Conservation (phyloP, 2,888 invertebrate genomes). For the Agonopterix heracliana region DNA sequence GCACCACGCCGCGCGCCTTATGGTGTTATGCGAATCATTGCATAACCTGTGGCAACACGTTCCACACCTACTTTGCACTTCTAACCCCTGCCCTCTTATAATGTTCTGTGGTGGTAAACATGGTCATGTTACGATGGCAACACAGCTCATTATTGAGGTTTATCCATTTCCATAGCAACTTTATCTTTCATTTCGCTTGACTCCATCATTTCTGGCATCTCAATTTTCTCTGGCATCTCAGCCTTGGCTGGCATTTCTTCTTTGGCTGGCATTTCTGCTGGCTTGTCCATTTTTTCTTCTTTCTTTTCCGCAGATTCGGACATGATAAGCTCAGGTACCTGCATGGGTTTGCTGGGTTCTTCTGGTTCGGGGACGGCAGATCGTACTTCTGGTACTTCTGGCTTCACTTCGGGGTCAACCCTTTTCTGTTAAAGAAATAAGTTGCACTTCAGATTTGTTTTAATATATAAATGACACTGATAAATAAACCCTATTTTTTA, state of each 20-base stretch:
- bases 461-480: too few species aligned
- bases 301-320: slow-evolving; percentile 48
- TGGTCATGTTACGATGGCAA: slow-evolving; percentile 3
- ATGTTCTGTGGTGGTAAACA: background rate
- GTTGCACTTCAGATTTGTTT: too few species aligned
- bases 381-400: slow-evolving; percentile 34
- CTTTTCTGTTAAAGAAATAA: slow-evolving; percentile 28
- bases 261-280: slow-evolving; percentile 28
- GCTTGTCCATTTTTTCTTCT: slow-evolving; percentile 35
- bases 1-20: too few species aligned
- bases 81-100: too few species aligned
- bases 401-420: slow-evolving; percentile 34
- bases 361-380: slow-evolving; percentile 26
- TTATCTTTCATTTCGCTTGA: slow-evolving; percentile 20
- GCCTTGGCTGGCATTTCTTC: slow-evolving; percentile 20
- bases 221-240: slow-evolving; percentile 14
- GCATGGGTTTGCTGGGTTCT: slow-evolving; percentile 36
- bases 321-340: slow-evolving; percentile 64
- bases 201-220: slow-evolving; percentile 19
- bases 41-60: too few species aligned
- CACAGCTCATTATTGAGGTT: slow-evolving; percentile 5
- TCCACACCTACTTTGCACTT: too few species aligned
- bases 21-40: too few species aligned
- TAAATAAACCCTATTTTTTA: too few species aligned
- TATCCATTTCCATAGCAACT: slow-evolving; percentile 8